Evolutionary conservation across 2,113 vertebrate species (phyloP).

Genomic region (Anthoscopus minutus): DNA sequence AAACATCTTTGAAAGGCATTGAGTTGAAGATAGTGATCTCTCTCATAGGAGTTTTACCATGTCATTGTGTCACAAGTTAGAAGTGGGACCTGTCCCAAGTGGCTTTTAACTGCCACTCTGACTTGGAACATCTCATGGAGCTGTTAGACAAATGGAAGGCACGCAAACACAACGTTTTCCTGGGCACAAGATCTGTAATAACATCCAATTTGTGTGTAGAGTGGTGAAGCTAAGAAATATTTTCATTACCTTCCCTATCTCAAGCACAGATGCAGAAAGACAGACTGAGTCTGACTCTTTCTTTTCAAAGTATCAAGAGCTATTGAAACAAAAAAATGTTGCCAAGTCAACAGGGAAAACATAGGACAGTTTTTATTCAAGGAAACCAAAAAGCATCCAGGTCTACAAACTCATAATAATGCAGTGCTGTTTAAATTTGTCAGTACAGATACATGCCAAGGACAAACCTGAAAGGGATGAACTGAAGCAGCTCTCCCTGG

Average conservation of each 20-base stretch:
- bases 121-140: background rate
- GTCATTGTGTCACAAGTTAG: background rate
- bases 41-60: background rate
- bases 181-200: background rate
- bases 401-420: background rate
- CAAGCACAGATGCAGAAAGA: background rate
- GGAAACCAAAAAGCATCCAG: background rate
- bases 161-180: background rate
- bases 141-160: background rate
- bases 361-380: background rate
- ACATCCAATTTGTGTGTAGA: background rate
- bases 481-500: background rate
- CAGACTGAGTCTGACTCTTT: background rate
- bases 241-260: background rate
- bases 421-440: background rate
- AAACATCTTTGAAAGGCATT: background rate
- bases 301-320: background rate
- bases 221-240: background rate
- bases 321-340: background rate
- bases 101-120: background rate
- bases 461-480: background rate
- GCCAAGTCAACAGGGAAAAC: background rate
- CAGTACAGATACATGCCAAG: background rate
- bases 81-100: background rate
- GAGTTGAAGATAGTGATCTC: background rate